These are phyloP conservation scores for Sinocyclocheilus maitianheensis DNA, from an alignment of 2,113 vertebrate species.

Conservation along the genomic window DNA sequence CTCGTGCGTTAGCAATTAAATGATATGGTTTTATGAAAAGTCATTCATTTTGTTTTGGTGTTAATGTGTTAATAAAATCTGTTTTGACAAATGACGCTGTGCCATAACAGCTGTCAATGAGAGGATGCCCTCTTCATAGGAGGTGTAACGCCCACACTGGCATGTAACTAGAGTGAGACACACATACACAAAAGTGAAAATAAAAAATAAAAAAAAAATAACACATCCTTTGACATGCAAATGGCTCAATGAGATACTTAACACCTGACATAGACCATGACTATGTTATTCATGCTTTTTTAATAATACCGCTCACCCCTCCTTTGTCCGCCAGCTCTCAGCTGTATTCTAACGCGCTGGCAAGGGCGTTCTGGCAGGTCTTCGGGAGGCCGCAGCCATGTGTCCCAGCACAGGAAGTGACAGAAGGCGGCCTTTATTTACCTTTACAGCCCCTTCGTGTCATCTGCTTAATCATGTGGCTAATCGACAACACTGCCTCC, in stretches of 20 bases:
- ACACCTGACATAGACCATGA: slow-evolving; percentile 80
- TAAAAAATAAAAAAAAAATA: background rate
- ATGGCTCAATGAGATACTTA: slow-evolving; percentile 79
- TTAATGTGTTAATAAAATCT: slow-evolving; percentile 72
- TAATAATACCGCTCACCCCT: slow-evolving; percentile 68
- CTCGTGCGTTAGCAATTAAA: background rate
- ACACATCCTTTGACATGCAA: slow-evolving; percentile 78
- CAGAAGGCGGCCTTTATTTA: slow-evolving; percentile 96
- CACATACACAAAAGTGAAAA: slow-evolving; percentile 18
- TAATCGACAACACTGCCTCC: slow-evolving; percentile 85
- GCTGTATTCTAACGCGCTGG: slow-evolving; percentile 76
- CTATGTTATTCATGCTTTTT: slow-evolving; percentile 75
- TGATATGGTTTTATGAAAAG: slow-evolving; percentile 40
- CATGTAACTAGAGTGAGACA: background rate
- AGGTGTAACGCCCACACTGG: slow-evolving; percentile 67
- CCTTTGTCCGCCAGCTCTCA: slow-evolving; percentile 58
- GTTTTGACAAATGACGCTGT: slow-evolving; percentile 71
- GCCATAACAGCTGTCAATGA: slow-evolving; percentile 68
- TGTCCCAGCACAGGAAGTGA: slow-evolving; percentile 82
- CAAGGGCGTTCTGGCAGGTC: slow-evolving; percentile 53
- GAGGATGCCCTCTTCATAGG: slow-evolving; percentile 68
- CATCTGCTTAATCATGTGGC: slow-evolving; percentile 97
- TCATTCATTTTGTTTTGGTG: slow-evolving; percentile 70
- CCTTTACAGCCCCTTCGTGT: slow-evolving; percentile 87
- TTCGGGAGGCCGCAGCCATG: slow-evolving; percentile 61